Evolutionary conservation across 2,797 vertebrate species (phyloP).

Genomic region (Anolis apletophallus): DNA sequence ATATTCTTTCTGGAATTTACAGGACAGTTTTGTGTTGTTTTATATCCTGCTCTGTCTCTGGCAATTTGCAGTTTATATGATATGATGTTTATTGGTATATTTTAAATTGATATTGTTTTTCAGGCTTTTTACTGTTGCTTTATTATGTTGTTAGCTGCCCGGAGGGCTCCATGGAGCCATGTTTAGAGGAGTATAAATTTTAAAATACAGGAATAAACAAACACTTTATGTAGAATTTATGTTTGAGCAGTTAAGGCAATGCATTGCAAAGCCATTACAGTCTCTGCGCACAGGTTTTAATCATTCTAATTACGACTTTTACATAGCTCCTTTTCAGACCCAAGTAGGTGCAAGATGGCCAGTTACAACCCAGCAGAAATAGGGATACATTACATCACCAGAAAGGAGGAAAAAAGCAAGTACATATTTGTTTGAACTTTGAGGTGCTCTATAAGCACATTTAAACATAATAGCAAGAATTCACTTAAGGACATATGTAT

Average conservation of each 20-base stretch:
- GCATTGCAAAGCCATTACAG: slow-evolving; percentile 15
- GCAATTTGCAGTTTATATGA: slow-evolving; percentile 15
- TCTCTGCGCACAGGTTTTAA: neutral
- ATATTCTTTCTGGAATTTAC: neutral
- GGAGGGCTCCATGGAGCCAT: neutral
- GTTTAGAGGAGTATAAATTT: neutral
- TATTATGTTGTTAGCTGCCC: neutral
- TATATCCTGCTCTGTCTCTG: neutral
- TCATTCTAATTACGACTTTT: neutral
- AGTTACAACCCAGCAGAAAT: neutral
- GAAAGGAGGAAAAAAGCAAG: too few species aligned
- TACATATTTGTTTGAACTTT: too few species aligned
- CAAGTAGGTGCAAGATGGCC: too few species aligned
- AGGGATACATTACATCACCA: neutral
- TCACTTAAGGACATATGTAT: too few species aligned
- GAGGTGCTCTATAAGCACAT: too few species aligned
- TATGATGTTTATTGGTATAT: slow-evolving; percentile 3
- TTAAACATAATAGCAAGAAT: too few species aligned
- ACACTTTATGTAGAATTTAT: slow-evolving; percentile 9
- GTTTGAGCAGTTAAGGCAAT: slow-evolving; percentile 10
- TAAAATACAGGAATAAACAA: slow-evolving; percentile 19
- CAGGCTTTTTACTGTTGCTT: neutral
- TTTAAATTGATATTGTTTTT: slow-evolving; percentile 13
- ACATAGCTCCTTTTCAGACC: neutral
- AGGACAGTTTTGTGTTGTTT: neutral